Percentiles rank a stretch among this genome's conserved stretches.
Conservation (phyloP, 2,888 invertebrate genomes). For the Psylliodes chrysocephalus region DNA sequence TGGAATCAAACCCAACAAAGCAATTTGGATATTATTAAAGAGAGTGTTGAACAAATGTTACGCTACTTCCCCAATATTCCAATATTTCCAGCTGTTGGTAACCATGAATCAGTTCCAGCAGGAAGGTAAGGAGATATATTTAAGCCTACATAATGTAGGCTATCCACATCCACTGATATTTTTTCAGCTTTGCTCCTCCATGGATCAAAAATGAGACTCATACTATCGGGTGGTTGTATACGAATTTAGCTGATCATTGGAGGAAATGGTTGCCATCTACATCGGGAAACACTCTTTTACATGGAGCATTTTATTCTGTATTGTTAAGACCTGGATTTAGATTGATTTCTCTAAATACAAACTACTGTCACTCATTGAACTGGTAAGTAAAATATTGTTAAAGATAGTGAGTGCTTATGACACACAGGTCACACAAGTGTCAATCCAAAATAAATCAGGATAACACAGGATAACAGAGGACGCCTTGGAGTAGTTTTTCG, state of each 20-base stretch:
- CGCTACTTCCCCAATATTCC: constrained; percentile 89
- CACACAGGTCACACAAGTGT: too few relatives aligned
- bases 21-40: constrained; percentile 83
- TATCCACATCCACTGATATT: neutral
- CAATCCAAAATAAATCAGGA: too few relatives aligned
- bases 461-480: too few relatives aligned
- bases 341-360: constrained; percentile 92
- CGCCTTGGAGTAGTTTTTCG: too few relatives aligned
- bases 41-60: constrained; percentile 83
- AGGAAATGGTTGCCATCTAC: constrained; percentile 86
- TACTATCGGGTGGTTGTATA: constrained; percentile 91
- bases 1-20: constrained; percentile 91
- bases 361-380: constrained; percentile 93
- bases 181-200: constrained; percentile 84
- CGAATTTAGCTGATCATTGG: constrained; percentile 89
- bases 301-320: constrained; percentile 92
- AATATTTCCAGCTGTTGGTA: constrained; percentile 94
- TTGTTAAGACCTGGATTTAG: constrained; percentile 89
- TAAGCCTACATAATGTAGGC: neutral
- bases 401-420: too few relatives aligned
- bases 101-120: constrained; percentile 96
- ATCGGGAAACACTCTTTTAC: constrained; percentile 82
- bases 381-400: too few relatives aligned
- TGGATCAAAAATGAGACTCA: constrained; percentile 83
- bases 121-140: constrained; percentile 74